A percentile compares a stretch with the other conserved stretches of the same genome.
These are phyloP conservation scores for Lonchura striata DNA, from an alignment of 2,113 vertebrate species.

Conservation along the genomic window DNA sequence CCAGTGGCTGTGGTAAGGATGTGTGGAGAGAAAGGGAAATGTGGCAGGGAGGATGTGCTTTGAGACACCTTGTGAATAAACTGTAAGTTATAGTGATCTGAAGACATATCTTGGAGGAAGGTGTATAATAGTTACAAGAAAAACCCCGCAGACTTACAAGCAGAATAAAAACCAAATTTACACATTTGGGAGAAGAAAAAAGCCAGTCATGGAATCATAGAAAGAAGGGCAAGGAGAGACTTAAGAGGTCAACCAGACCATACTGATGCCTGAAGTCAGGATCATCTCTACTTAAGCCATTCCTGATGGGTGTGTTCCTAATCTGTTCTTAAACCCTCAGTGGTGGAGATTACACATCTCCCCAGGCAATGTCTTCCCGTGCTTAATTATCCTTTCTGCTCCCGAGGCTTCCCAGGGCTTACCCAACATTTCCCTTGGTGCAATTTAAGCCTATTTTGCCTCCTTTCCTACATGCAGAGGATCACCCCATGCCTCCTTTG, in stretches of 20 bases:
- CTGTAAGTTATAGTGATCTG: not conserved
- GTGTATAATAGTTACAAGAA: not conserved
- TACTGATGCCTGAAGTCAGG: conserved; percentile 43
- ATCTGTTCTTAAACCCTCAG: conserved; percentile 39
- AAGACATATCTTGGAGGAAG: not conserved
- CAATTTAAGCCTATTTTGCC: not conserved
- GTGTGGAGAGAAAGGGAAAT: not conserved
- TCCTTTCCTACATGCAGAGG: not conserved
- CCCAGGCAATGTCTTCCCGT: not conserved
- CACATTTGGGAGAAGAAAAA: not conserved
- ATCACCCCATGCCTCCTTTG: not conserved
- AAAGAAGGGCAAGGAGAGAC: conserved; percentile 27
- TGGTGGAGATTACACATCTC: conserved; percentile 55
- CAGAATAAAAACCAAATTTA: not conserved
- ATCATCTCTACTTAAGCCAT: conserved; percentile 42
- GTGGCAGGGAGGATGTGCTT: not conserved
- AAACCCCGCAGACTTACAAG: not conserved
- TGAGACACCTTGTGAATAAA: not conserved
- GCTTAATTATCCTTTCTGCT: conserved; percentile 47
- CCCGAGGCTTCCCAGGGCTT: not conserved
- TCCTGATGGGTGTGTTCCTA: conserved; percentile 43
- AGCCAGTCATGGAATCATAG: not conserved
- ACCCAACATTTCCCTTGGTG: not conserved
- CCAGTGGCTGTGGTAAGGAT: not conserved
- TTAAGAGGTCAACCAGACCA: conserved; percentile 46